Evolutionary conservation across 2,797 vertebrate genomes (phyloP).

Genomic region (Cryptoprocta ferox): DNA sequence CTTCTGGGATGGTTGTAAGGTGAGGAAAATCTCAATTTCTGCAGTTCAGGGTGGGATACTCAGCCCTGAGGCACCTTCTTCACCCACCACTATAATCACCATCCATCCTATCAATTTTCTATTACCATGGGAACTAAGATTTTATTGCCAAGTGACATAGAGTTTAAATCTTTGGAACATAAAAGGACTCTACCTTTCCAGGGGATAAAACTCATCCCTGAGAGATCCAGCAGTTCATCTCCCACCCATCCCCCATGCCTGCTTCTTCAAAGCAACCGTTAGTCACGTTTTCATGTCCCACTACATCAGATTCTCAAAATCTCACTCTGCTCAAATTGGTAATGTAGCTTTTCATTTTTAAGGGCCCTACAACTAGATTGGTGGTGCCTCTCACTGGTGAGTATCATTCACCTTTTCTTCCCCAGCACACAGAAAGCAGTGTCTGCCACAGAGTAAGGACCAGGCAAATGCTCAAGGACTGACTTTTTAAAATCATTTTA

Average conservation of each 20-base stretch:
- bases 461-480: neutral
- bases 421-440: neutral
- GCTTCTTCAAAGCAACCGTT: neutral
- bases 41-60: no score
- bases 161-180: neutral
- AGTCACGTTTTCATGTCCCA: constrained; percentile 1
- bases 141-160: neutral
- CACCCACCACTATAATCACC: neutral
- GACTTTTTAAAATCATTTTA: neutral
- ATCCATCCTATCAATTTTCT: neutral
- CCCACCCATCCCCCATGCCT: neutral
- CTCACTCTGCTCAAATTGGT: neutral
- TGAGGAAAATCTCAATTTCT: neutral
- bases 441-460: neutral
- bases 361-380: neutral
- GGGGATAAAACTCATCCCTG: neutral
- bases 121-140: neutral
- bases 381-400: neutral
- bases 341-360: neutral
- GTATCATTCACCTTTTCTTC: neutral
- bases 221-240: neutral
- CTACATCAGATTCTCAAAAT: constrained; percentile 9
- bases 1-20: neutral
- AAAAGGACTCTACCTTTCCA: neutral
- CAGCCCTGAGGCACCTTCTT: neutral